phyloP scores from a whole-genome alignment of 2,888 invertebrate species.

The Stenchaetothrips biformis region DNA sequence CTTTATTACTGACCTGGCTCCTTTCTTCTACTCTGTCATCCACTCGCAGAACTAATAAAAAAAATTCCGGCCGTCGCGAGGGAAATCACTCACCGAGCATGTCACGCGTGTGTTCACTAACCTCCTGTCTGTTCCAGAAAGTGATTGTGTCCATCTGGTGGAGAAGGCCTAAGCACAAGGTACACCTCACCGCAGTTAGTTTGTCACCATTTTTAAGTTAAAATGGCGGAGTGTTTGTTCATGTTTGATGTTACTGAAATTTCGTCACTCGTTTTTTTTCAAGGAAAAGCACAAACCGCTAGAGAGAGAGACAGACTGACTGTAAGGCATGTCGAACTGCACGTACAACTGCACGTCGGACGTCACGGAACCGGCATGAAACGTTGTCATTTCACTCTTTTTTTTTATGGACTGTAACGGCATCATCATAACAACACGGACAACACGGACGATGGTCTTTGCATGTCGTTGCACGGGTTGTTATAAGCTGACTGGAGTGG shows the following conservation, averaged over 20 bases:
- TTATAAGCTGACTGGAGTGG: neutral
- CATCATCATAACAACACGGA: too few relatives aligned
- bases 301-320: neutral
- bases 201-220: too few relatives aligned
- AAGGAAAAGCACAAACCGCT: too few relatives aligned
- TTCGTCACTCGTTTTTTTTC: too few relatives aligned
- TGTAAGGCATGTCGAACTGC: neutral
- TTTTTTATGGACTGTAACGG: neutral
- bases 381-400: neutral
- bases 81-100: too few relatives aligned
- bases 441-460: neutral
- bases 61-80: too few relatives aligned
- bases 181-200: neutral
- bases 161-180: constrained; percentile 15
- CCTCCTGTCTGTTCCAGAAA: constrained; percentile 14
- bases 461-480: constrained; percentile 13
- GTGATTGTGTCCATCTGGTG: constrained; percentile 21
- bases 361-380: neutral
- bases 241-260: too few relatives aligned
- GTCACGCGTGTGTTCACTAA: constrained; percentile 11
- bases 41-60: too few relatives aligned
- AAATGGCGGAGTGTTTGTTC: too few relatives aligned
- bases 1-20: too few relatives aligned
- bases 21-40: too few relatives aligned
- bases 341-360: neutral